Percentiles rank a stretch among this genome's conserved stretches.
Conservation (phyloP, 2,113 vertebrate species). For the Neoarius graeffei region DNA sequence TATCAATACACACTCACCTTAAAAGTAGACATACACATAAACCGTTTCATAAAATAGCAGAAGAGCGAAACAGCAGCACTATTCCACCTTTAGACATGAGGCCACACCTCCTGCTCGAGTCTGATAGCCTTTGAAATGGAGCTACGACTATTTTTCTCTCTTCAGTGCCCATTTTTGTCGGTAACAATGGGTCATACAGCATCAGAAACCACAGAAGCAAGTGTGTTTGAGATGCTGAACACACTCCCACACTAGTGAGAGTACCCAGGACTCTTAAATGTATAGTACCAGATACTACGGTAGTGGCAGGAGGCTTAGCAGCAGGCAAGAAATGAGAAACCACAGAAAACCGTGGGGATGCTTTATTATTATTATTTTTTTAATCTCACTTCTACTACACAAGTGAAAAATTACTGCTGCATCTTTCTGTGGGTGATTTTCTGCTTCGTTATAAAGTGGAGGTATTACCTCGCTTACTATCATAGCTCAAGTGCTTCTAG, state of each 20-base stretch:
- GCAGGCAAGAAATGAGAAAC: neutral
- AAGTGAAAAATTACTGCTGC: too few relatives aligned
- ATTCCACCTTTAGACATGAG: neutral
- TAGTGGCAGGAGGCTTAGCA: neutral
- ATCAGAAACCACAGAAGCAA: neutral
- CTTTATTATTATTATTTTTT: too few relatives aligned
- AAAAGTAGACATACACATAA: neutral
- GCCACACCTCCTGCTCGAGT: neutral
- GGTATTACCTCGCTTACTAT: too few relatives aligned
- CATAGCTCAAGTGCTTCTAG: too few relatives aligned
- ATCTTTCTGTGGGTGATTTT: too few relatives aligned
- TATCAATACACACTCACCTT: neutral
- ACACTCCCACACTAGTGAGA: neutral
- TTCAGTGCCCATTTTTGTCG: neutral
- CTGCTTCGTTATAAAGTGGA: too few relatives aligned
- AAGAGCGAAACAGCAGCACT: neutral
- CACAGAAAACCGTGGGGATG: neutral
- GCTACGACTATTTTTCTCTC: neutral
- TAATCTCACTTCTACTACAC: too few relatives aligned
- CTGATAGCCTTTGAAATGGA: neutral
- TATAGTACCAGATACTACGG: neutral
- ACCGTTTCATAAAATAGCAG: neutral
- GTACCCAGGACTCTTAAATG: neutral
- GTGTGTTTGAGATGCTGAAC: slow-evolving; percentile 2
- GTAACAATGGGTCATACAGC: neutral